Conservation (phyloP, 2,888 invertebrate genomes). For the Thera britannica region DNA sequence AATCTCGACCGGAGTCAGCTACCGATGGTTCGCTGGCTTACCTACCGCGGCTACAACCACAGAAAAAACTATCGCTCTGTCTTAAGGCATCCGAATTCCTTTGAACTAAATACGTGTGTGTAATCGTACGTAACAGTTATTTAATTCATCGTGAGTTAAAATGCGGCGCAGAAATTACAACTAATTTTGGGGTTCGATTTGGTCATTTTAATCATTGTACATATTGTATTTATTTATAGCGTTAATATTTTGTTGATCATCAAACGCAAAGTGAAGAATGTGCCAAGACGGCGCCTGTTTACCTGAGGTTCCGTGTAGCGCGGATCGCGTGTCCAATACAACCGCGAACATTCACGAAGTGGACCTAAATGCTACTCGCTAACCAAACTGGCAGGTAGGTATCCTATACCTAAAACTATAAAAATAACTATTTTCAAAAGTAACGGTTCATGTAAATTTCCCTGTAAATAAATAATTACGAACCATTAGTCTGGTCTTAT, state of each 20-base stretch:
- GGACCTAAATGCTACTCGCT: conserved; percentile 54
- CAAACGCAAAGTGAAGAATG: conserved; percentile 50
- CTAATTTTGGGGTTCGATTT: conserved; percentile 42
- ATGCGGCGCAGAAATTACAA: conserved; percentile 39
- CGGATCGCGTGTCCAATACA: conserved; percentile 71
- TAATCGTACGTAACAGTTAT: conserved; percentile 81
- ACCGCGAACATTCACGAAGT: conserved; percentile 63
- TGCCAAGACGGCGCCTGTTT: conserved; percentile 55
- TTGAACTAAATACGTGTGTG: conserved; percentile 78
- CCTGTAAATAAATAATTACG: conserved; percentile 22
- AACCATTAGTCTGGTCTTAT: conserved; percentile 12
- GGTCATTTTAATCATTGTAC: conserved; percentile 42
- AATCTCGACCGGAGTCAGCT: conserved; percentile 75
- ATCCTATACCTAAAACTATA: conserved; percentile 44
- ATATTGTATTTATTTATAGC: conserved; percentile 43
- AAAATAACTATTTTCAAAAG: conserved; percentile 30
- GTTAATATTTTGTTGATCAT: conserved; percentile 51
- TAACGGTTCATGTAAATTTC: conserved; percentile 33
- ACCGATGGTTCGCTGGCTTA: conserved; percentile 83
- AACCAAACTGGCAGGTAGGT: conserved; percentile 55
- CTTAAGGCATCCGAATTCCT: conserved; percentile 78
- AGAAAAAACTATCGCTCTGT: conserved; percentile 73
- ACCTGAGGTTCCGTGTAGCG: conserved; percentile 77
- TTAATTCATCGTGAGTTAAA: conserved; percentile 66
- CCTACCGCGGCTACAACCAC: conserved; percentile 76